phyloP scores from a whole-genome alignment of 2,113 vertebrate genomes.

The Anser cygnoides region DNA sequence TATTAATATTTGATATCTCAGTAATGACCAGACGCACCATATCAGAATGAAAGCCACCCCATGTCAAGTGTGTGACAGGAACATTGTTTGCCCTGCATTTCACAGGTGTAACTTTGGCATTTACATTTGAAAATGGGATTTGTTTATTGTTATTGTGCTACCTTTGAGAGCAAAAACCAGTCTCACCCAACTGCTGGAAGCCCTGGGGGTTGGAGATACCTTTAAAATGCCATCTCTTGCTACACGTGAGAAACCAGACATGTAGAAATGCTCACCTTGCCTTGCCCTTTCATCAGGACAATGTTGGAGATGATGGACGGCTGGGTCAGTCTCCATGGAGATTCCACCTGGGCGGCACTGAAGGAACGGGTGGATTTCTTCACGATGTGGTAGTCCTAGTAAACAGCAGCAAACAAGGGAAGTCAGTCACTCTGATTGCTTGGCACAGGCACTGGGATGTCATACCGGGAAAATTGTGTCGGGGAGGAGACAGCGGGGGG shows the following conservation, averaged over 20 bases:
- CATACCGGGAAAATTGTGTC: background rate
- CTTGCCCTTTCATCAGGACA: conserved; percentile 97
- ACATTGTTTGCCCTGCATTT: accelerated
- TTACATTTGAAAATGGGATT: background rate
- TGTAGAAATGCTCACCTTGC: conserved; percentile 85
- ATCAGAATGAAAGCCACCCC: background rate
- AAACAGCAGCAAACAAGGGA: conserved; percentile 22
- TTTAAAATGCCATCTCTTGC: background rate
- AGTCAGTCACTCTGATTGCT: conserved; percentile 14
- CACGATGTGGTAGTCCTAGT: conserved; percentile 91
- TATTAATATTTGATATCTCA: background rate
- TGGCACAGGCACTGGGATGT: background rate
- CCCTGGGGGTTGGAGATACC: background rate
- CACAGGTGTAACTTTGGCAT: background rate
- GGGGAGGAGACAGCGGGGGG: accelerated
- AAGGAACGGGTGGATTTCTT: conserved; percentile 95
- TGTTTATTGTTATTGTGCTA: background rate
- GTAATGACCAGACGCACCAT: background rate
- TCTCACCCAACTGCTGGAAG: background rate
- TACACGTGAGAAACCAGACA: background rate
- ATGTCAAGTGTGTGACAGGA: accelerated
- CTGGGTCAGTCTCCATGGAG: conserved; percentile 94
- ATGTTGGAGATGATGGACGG: conserved; percentile 98
- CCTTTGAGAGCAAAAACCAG: background rate
- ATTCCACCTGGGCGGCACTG: conserved; percentile 94